These are phyloP conservation scores for Drosophila subpulchrella DNA, from an alignment of 1,140 invertebrate genomes.

Conservation along the genomic window DNA sequence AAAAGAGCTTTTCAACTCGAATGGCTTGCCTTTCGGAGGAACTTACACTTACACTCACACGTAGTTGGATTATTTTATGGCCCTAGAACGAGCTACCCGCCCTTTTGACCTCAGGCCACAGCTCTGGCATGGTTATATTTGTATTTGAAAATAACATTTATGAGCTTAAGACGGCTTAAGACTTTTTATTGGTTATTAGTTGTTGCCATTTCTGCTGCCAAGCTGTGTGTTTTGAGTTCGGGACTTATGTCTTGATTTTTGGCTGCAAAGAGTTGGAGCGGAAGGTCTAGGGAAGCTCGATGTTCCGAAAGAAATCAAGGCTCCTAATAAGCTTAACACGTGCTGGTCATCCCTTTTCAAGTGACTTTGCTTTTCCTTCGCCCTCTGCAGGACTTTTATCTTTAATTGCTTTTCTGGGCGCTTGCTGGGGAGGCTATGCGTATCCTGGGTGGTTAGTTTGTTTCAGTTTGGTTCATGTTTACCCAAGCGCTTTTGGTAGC, in stretches of 20 bases:
- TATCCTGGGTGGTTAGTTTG: not conserved
- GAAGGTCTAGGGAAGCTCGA: not conserved
- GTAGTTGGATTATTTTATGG: conserved; percentile 31
- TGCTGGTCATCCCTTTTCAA: conserved; percentile 69
- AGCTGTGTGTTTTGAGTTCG: conserved; percentile 33
- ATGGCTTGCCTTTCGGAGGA: conserved; percentile 58
- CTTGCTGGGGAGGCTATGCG: conserved; percentile 6
- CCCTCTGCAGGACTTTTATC: conserved; percentile 53
- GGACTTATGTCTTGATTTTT: conserved; percentile 35
- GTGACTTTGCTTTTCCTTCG: conserved; percentile 1
- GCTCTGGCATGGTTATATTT: conserved; percentile 25
- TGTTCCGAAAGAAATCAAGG: conserved; percentile 56
- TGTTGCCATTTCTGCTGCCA: conserved; percentile 49
- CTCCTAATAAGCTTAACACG: conserved; percentile 78
- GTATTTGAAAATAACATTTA: conserved; percentile 80
- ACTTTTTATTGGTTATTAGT: conserved; percentile 81
- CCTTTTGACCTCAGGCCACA: conserved; percentile 18
- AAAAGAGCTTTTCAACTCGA: conserved; percentile 80
- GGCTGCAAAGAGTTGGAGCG: conserved; percentile 16
- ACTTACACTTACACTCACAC: conserved; percentile 29
- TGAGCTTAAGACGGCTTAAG: conserved; percentile 76
- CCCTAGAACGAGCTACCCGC: conserved; percentile 14
- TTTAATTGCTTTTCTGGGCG: conserved; percentile 70
- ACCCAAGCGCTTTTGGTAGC: conserved; percentile 12
- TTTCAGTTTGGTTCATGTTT: conserved; percentile 31